Conservation (phyloP, 2,797 vertebrate genomes). For the Pseudochaenichthys georgianus region DNA sequence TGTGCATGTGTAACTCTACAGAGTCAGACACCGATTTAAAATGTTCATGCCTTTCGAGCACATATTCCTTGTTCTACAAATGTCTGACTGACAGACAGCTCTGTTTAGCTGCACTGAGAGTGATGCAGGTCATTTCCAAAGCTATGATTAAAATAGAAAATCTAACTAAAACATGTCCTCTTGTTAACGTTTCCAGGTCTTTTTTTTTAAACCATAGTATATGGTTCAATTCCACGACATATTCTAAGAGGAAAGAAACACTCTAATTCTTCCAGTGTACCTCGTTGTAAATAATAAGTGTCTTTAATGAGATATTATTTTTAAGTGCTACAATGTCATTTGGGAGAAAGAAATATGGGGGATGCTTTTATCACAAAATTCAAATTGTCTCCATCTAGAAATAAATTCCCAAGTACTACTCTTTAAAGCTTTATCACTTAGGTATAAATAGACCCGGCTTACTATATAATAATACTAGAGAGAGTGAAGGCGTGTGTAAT, state of each 20-base stretch:
- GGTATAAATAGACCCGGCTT: neutral
- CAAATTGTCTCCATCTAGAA: conserved; percentile 6
- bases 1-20: conserved; percentile 16
- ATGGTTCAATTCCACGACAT: neutral
- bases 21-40: conserved; percentile 75
- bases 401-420: conserved; percentile 8
- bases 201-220: conserved; percentile 12
- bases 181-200: conserved; percentile 9
- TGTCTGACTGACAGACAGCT: conserved; percentile 51
- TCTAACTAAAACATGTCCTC: neutral
- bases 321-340: conserved; percentile 32
- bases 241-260: neutral
- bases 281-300: conserved; percentile 31
- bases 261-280: conserved; percentile 4
- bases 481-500: neutral
- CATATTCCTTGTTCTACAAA: conserved; percentile 64
- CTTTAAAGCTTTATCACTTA: conserved; percentile 16
- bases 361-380: conserved; percentile 23
- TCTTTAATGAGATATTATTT: conserved; percentile 40
- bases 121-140: conserved; percentile 6
- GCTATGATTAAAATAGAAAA: conserved; percentile 5
- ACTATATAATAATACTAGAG: conserved; percentile 1
- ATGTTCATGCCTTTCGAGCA: conserved; percentile 74
- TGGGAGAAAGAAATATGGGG: conserved; percentile 15
- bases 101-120: conserved; percentile 15